Evolutionary conservation across 2,888 invertebrate species (phyloP).

Genomic region (Drosophila pegasa): DNA sequence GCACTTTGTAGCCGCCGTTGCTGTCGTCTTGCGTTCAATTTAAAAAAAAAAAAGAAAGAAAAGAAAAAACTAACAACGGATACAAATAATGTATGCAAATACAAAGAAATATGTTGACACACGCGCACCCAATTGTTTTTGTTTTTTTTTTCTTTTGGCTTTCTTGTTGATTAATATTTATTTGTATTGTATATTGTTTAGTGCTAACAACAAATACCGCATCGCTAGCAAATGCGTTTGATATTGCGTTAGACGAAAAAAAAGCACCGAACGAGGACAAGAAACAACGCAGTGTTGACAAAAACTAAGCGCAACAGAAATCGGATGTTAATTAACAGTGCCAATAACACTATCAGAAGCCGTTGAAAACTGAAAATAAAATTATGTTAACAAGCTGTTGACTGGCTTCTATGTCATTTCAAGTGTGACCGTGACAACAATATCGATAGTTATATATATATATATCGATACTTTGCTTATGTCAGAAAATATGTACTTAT

Average conservation of each 20-base stretch:
- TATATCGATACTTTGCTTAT: neutral
- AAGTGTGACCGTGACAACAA: neutral
- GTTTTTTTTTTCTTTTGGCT: conserved; percentile 14
- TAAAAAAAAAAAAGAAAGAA: conserved; percentile 6
- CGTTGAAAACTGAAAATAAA: conserved; percentile 11
- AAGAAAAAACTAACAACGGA: conserved; percentile 21
- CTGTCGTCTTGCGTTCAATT: conserved; percentile 20
- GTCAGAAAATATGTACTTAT: neutral
- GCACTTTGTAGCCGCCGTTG: conserved; percentile 41
- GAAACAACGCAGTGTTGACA: conserved; percentile 51
- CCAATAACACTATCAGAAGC: neutral
- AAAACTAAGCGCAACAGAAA: conserved; percentile 54
- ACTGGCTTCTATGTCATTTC: neutral
- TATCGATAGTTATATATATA: neutral
- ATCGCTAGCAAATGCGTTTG: conserved; percentile 53
- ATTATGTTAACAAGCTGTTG: conserved; percentile 13
- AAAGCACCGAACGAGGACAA: conserved; percentile 38
- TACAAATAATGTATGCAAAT: conserved; percentile 46
- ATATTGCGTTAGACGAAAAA: conserved; percentile 13
- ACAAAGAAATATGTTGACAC: conserved; percentile 50
- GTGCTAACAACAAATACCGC: conserved; percentile 34
- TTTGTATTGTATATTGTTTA: conserved; percentile 14
- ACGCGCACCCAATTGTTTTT: conserved; percentile 43
- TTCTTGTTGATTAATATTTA: conserved; percentile 17
- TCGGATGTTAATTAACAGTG: conserved; percentile 49